Conservation (phyloP, 2,113 vertebrate species). For the Sorex araneus region DNA sequence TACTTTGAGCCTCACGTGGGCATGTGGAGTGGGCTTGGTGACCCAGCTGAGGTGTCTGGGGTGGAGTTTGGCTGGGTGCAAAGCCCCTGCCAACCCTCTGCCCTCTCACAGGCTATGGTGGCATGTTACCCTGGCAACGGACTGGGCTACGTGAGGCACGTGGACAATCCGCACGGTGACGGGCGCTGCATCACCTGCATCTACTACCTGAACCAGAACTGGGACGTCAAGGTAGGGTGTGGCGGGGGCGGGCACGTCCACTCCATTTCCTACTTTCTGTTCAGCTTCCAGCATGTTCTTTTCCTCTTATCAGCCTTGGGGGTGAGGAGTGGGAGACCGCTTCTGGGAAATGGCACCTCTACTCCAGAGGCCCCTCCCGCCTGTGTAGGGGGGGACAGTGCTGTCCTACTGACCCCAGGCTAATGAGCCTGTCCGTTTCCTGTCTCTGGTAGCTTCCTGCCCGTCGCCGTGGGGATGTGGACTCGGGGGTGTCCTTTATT, state of each 20-base stretch:
- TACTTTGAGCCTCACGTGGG: neutral
- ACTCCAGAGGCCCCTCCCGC: neutral
- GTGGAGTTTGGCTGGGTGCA: neutral
- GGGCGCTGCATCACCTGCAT: conserved; percentile 97
- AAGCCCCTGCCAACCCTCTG: conserved; percentile 42
- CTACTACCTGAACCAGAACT: conserved; percentile 97
- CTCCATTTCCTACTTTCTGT: neutral
- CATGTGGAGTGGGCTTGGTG: neutral
- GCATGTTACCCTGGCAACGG: conserved; percentile 96
- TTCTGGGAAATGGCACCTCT: conserved; percentile 9
- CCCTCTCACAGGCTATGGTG: conserved; percentile 93
- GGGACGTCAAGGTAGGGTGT: conserved; percentile 92
- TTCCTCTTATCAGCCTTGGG: neutral
- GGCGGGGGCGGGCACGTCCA: neutral
- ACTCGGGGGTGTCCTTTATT: conserved; percentile 54
- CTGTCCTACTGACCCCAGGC: neutral
- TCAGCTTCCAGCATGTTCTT: neutral
- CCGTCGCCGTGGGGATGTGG: conserved; percentile 67
- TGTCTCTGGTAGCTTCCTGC: conserved; percentile 77
- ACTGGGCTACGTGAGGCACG: conserved; percentile 94
- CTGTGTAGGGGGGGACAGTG: conserved; percentile 3
- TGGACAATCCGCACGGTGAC: conserved; percentile 95
- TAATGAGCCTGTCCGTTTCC: conserved; percentile 57
- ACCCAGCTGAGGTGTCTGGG: conserved; percentile 23
- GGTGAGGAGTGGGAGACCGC: too few species aligned